phyloP scores from a whole-genome alignment of 2,888 invertebrate genomes.

The Mystacides longicornis region DNA sequence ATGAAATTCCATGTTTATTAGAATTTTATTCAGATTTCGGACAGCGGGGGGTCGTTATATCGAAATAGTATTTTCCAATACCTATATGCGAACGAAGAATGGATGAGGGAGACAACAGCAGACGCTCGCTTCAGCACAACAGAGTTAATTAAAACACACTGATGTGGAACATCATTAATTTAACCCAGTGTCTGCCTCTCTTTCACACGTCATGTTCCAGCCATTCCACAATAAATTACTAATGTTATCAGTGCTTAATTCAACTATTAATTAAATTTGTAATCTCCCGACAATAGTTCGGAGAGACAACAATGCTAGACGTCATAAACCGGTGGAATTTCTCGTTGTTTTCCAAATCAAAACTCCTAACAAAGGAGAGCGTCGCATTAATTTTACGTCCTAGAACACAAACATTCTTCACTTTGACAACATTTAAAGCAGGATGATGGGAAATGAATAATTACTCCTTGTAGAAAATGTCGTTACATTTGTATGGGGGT shows the following conservation, averaged over 20 bases:
- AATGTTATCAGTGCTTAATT: neutral
- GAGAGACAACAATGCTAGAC: neutral
- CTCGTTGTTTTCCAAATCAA: no score
- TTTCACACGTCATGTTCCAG: neutral
- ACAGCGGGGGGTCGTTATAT: no score
- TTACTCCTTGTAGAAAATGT: no score
- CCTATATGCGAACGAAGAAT: conserved; percentile 2
- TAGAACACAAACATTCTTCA: no score
- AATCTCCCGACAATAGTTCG: neutral
- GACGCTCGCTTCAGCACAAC: conserved; percentile 13
- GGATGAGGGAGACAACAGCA: neutral
- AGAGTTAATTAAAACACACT: conserved; percentile 22
- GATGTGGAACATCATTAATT: conserved; percentile 20
- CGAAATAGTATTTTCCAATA: no score
- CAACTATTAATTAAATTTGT: neutral
- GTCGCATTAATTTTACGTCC: no score
- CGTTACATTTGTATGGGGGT: no score
- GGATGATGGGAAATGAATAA: no score
- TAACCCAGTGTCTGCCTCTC: conserved; percentile 3
- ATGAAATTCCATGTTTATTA: no score
- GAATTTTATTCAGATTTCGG: no score
- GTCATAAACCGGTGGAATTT: neutral
- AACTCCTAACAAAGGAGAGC: no score
- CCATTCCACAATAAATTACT: neutral
- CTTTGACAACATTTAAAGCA: no score